Conservation (phyloP, 2,113 vertebrate species). For the Xiphias gladius region DNA sequence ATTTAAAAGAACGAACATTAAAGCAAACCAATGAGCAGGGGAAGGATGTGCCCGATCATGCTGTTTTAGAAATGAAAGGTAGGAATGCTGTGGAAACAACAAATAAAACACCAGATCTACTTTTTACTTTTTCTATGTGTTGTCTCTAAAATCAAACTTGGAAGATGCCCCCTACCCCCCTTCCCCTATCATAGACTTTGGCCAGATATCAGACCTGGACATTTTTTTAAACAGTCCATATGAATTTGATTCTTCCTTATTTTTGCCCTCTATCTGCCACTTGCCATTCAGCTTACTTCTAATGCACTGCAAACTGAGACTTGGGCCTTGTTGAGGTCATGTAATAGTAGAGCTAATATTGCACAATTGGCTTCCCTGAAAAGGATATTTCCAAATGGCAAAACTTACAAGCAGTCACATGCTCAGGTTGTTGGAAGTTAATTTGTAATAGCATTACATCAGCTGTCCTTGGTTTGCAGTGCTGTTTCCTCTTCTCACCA, state of each 20-base stretch:
- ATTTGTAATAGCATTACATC: slow-evolving; percentile 43
- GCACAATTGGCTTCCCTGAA: slow-evolving; percentile 36
- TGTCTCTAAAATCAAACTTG: slow-evolving; percentile 83
- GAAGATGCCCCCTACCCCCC: slow-evolving; percentile 74
- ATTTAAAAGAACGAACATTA: slow-evolving; percentile 95
- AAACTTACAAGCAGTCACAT: slow-evolving; percentile 50
- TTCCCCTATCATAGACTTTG: slow-evolving; percentile 70
- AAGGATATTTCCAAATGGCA: slow-evolving; percentile 43
- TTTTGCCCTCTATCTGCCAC: slow-evolving; percentile 66
- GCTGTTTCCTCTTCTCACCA: slow-evolving; percentile 65
- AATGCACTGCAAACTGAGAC: slow-evolving; percentile 79
- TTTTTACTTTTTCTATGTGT: slow-evolving; percentile 81
- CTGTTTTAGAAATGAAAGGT: slow-evolving; percentile 99
- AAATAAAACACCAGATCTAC: slow-evolving; percentile 86
- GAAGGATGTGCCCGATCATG: slow-evolving; percentile 96
- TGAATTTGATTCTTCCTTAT: slow-evolving; percentile 65
- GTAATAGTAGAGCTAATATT: neutral
- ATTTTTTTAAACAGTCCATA: slow-evolving; percentile 64
- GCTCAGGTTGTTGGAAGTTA: slow-evolving; percentile 40
- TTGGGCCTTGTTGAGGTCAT: neutral
- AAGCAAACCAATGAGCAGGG: slow-evolving; percentile 96
- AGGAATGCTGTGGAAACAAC: slow-evolving; percentile 87
- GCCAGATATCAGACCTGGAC: slow-evolving; percentile 77
- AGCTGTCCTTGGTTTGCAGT: slow-evolving; percentile 78
- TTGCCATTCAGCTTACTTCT: slow-evolving; percentile 61